Percentiles rank a stretch among this genome's conserved stretches.
phyloP scores from a whole-genome alignment of 2,113 vertebrate genomes.

The Tychaedon coryphoeus region DNA sequence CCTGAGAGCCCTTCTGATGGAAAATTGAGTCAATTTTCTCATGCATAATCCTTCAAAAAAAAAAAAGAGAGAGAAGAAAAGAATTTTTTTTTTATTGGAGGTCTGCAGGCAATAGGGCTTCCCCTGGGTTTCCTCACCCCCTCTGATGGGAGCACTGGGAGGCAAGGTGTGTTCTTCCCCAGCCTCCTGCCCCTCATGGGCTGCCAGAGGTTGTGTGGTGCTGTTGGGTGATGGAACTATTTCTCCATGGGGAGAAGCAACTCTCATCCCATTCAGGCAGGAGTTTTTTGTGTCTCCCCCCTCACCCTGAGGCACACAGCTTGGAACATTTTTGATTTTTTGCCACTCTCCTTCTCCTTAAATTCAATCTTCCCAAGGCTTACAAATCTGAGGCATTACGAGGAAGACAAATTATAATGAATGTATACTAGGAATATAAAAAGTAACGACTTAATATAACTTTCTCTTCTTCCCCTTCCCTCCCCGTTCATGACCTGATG shows the following conservation, averaged over 20 bases:
- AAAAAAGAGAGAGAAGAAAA: too few relatives aligned
- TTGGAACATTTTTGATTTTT: not conserved
- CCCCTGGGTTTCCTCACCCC: not conserved
- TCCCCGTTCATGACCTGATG: not conserved
- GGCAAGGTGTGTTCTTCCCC: too few relatives aligned
- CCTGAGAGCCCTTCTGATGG: not conserved
- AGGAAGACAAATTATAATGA: not conserved
- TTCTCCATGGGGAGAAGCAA: not conserved
- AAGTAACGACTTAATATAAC: constrained; percentile 22
- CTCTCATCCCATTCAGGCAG: not conserved
- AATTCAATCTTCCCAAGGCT: not conserved
- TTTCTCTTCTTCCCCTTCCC: not conserved
- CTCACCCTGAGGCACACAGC: not conserved
- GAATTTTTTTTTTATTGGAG: not conserved
- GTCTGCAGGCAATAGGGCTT: not conserved
- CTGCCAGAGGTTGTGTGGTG: not conserved
- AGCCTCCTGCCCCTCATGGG: not conserved
- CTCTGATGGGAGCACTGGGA: not conserved
- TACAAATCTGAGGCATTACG: not conserved
- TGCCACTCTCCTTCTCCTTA: not conserved
- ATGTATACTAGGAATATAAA: not conserved
- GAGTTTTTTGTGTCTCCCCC: not conserved
- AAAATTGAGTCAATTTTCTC: not conserved
- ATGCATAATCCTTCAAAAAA: not conserved
- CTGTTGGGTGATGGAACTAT: accelerated